Evolutionary conservation across 2,888 invertebrate species (phyloP), one percentile per base, ranked within the genome.

Genomic region (Idaea biselata): DNA sequence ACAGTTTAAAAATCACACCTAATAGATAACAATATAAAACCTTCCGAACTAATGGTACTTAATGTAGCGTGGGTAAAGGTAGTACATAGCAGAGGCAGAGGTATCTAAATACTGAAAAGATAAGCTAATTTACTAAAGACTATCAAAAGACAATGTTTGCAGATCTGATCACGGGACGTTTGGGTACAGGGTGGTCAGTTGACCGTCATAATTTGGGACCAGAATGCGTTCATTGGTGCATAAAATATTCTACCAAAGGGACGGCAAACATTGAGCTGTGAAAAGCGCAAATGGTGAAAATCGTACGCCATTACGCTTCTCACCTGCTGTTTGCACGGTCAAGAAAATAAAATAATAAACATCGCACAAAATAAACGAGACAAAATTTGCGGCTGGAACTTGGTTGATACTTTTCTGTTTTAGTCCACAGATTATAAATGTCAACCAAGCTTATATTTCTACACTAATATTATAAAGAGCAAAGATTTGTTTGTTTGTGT

Each of bases 191-290:
- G 84, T 88, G 87, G 82, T 78, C 91, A 91, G 86, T 88, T 93
- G 93, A 91, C 93, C 92, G 91, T 90, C 80, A 91, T 93, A 92
- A 93, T 92, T 88, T 77, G 76, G 86, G 83, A 76, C 80, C 83
- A 79, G 83, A 84, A 86, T 83, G 82, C 76, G 86, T 68, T 75
- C 91, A 88, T 74, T 85, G 91, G 85, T 79, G 93, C 93, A 89
- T 93, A 88, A 91, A 92, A 93, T 91, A 91, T 91, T 88, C 79
- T 79, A 25, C 76, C 76, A 73, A 76, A 71, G 69, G 71, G 77
- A 76, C 72, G 73, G 74, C 79, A 76, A 79, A 75, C 76, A 80
- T 66, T 75, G 78, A 76, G 76, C 62, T 56, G 65, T 71, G 71
- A 77, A 86, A 85, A 85, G 87, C 78, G 85, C 84, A 87, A 88